Evolutionary conservation across 2,888 invertebrate species (phyloP).

Genomic region (Pheosia tremula): DNA sequence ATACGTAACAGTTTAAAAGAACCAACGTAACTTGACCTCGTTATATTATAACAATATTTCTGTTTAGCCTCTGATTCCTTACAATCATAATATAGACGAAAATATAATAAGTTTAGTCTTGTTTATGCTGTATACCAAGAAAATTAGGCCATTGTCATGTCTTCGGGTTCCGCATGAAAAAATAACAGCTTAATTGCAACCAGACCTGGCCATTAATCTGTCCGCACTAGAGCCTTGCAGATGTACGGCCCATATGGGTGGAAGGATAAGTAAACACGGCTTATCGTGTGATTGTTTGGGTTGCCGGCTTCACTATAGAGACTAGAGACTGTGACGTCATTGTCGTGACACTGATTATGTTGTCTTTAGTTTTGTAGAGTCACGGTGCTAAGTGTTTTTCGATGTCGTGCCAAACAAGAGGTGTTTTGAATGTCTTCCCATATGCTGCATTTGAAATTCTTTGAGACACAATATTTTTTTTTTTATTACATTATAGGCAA

Average conservation of each 20-base stretch:
- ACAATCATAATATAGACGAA: too few relatives aligned
- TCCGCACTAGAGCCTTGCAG: slow-evolving; percentile 57
- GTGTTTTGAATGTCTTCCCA: too few relatives aligned
- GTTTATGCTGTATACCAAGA: too few relatives aligned
- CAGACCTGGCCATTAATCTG: slow-evolving; percentile 56
- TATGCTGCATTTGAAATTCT: too few relatives aligned
- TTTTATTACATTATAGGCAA: too few relatives aligned
- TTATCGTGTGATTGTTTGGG: slow-evolving; percentile 64
- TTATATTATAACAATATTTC: background rate
- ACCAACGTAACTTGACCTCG: background rate
- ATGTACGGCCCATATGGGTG: slow-evolving; percentile 46
- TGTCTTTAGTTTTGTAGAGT: background rate
- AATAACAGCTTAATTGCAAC: slow-evolving; percentile 33
- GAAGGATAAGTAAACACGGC: slow-evolving; percentile 49
- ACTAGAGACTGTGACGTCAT: slow-evolving; percentile 27
- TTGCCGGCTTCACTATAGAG: slow-evolving; percentile 44
- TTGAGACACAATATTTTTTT: too few relatives aligned
- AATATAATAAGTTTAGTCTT: too few relatives aligned
- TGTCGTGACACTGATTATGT: slow-evolving; percentile 15
- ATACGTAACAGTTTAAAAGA: background rate
- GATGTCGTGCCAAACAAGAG: background rate
- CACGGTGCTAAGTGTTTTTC: background rate
- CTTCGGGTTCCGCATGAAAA: slow-evolving; percentile 42
- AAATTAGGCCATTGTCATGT: background rate
- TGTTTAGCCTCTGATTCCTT: too few relatives aligned